phyloP scores from a whole-genome alignment of 2,113 vertebrate genomes.

The Macquaria australasica region DNA sequence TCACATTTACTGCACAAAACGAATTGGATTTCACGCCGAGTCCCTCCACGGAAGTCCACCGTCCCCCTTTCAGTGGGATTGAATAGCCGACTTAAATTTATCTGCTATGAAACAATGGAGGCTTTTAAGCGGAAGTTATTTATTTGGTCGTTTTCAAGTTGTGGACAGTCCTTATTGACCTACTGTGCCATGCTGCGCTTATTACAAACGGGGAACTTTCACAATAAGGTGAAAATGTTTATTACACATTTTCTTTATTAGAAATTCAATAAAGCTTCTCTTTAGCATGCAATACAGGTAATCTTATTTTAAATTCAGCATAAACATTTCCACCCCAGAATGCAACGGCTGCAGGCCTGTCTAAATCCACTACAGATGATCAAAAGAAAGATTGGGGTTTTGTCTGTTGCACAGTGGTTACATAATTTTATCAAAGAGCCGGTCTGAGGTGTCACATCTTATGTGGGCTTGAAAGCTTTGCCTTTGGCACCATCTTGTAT shows the following conservation, averaged over 20 bases:
- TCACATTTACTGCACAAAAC: constrained; percentile 68
- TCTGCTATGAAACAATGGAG: constrained; percentile 57
- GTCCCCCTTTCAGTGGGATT: constrained; percentile 34
- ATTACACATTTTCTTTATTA: no score
- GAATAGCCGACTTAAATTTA: constrained; percentile 62
- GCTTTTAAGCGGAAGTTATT: constrained; percentile 52
- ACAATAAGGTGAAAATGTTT: neutral
- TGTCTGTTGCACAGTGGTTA: constrained; percentile 54
- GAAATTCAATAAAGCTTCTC: neutral
- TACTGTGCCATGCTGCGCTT: neutral
- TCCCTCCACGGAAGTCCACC: constrained; percentile 62
- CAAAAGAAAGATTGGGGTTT: constrained; percentile 14
- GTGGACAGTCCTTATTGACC: constrained; percentile 5
- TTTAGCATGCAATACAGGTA: neutral
- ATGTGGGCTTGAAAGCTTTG: constrained; percentile 65
- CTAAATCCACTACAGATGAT: constrained; percentile 15
- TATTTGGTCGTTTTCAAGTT: constrained; percentile 53
- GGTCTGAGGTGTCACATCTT: constrained; percentile 64
- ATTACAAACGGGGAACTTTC: neutral
- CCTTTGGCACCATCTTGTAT: constrained; percentile 55
- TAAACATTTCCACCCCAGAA: neutral
- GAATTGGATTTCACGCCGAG: constrained; percentile 73
- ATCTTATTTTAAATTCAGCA: neutral
- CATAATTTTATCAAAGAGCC: constrained; percentile 60
- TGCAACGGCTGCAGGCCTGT: neutral